Evolutionary conservation across 1,140 invertebrate genomes (phyloP).

Genomic region (Heterodera schachtii): DNA sequence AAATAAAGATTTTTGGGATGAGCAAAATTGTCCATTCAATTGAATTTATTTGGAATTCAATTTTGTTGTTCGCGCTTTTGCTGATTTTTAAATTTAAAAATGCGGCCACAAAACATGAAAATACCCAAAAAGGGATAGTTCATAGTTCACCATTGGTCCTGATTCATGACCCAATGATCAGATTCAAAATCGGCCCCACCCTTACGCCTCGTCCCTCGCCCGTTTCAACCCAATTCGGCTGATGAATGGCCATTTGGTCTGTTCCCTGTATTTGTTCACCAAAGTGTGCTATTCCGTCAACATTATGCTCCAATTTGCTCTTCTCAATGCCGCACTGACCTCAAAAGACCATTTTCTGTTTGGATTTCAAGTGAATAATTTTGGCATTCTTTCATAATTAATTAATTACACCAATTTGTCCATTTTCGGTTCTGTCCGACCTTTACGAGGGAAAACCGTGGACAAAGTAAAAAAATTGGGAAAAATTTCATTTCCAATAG

Average conservation of each 20-base stretch:
- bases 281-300: conserved; percentile 73
- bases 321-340: conserved; percentile 90
- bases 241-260: conserved; percentile 69
- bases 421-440: conserved; percentile 67
- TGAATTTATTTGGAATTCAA: no score
- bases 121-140: no score
- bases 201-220: conserved; percentile 38
- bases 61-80: no score
- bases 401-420: no score
- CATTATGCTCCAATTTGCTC: conserved; percentile 93
- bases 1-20: no score
- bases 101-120: no score
- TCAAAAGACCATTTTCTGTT: conserved; percentile 86
- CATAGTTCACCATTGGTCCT: no score
- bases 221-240: conserved; percentile 54
- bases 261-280: conserved; percentile 68
- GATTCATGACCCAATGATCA: background rate
- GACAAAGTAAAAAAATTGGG: conserved; percentile 53
- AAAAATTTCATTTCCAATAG: background rate
- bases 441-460: conserved; percentile 67
- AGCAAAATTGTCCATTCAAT: no score
- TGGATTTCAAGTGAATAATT: conserved; percentile 79
- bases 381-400: background rate
- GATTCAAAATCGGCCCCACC: conserved; percentile 43
- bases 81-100: no score